Conservation (phyloP, 2,113 vertebrate species). For the Halichoeres trimaculatus region DNA sequence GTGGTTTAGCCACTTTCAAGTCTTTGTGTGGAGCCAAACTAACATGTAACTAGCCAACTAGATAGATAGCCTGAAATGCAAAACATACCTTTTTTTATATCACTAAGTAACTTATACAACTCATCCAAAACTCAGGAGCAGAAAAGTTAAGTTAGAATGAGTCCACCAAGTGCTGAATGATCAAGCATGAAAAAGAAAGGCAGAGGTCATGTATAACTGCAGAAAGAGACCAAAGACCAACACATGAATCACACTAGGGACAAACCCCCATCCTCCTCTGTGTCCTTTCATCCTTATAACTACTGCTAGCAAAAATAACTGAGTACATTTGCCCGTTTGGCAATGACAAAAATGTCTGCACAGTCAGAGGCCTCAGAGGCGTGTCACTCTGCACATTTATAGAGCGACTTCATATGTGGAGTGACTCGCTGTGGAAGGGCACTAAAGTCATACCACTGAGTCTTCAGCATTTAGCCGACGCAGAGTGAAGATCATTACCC, state of each 20-base stretch:
- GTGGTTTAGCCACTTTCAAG: too few species aligned
- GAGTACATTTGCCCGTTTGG: slow-evolving; percentile 65
- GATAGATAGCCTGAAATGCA: too few species aligned
- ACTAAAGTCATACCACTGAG: slow-evolving; percentile 42
- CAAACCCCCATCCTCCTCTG: neutral
- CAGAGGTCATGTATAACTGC: neutral
- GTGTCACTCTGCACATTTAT: slow-evolving; percentile 61
- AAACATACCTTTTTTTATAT: too few species aligned
- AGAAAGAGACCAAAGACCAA: slow-evolving; percentile 15
- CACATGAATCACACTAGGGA: slow-evolving; percentile 41
- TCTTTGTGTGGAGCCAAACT: too few species aligned
- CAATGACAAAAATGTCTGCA: slow-evolving; percentile 66
- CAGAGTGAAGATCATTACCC: slow-evolving; percentile 34
- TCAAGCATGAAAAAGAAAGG: neutral
- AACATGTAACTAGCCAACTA: too few species aligned
- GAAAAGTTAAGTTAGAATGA: too few species aligned
- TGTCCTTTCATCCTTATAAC: slow-evolving; percentile 51
- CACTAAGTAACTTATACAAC: too few species aligned
- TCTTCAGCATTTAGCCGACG: slow-evolving; percentile 37
- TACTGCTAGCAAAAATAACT: slow-evolving; percentile 72
- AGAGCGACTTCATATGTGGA: slow-evolving; percentile 42
- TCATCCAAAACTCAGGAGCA: too few species aligned
- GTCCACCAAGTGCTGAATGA: too few species aligned
- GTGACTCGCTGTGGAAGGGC: slow-evolving; percentile 54
- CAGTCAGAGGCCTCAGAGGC: slow-evolving; percentile 62